These are phyloP conservation scores for Phortica magna DNA, from an alignment of 2,888 invertebrate species.

Conservation along the genomic window DNA sequence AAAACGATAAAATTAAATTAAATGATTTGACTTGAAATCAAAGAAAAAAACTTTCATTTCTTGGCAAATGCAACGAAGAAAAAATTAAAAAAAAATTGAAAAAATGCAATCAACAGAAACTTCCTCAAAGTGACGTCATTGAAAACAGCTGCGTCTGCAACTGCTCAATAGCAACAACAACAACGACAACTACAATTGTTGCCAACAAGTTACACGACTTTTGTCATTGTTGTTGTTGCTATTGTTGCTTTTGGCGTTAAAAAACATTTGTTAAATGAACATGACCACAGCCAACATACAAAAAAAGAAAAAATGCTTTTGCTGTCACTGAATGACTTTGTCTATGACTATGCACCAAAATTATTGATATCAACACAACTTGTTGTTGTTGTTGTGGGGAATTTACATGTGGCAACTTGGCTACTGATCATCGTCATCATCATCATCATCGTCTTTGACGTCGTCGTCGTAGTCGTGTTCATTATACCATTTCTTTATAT, in stretches of 20 bases:
- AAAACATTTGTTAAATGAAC: slow-evolving; percentile 27
- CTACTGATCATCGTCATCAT: not conserved
- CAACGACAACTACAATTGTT: not conserved
- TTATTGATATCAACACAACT: slow-evolving; percentile 32
- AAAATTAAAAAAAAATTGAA: not conserved
- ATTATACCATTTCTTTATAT: not conserved
- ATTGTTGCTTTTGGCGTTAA: slow-evolving; percentile 8
- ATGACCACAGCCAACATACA: slow-evolving; percentile 26
- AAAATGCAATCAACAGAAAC: slow-evolving; percentile 15
- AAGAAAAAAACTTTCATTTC: slow-evolving; percentile 31
- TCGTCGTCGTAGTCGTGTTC: not conserved
- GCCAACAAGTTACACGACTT: slow-evolving; percentile 18
- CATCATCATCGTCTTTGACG: not conserved
- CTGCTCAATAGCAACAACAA: not conserved
- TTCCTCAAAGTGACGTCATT: slow-evolving; percentile 30
- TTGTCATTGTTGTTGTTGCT: not conserved
- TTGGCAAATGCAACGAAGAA: slow-evolving; percentile 25
- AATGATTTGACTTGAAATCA: not conserved
- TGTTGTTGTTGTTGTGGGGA: slow-evolving; percentile 24
- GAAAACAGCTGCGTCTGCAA: slow-evolving; percentile 20
- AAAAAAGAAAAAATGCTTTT: not conserved
- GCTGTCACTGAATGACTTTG: not conserved
- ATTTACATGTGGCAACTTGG: slow-evolving; percentile 8
- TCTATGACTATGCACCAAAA: slow-evolving; percentile 19
- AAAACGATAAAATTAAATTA: slow-evolving; percentile 7